Conservation (phyloP, 2,797 vertebrate genomes). For the Champsocephalus gunnari region DNA sequence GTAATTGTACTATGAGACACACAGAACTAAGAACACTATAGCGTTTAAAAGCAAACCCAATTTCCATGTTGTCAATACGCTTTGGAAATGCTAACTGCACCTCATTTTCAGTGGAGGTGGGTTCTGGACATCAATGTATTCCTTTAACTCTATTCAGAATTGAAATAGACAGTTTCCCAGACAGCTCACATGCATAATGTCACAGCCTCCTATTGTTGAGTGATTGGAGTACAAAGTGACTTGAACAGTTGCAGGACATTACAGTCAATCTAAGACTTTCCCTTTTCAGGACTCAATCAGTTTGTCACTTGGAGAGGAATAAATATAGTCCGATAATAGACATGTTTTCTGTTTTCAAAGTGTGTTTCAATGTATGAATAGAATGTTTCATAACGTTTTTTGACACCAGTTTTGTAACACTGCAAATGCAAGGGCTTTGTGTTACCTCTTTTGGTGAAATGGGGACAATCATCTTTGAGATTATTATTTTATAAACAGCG, state of each 20-base stretch:
- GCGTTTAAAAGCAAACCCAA: neutral
- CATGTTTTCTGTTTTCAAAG: neutral
- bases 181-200: slow-evolving; percentile 14
- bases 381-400: neutral
- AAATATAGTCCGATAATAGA: neutral
- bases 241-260: slow-evolving; percentile 51
- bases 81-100: slow-evolving; percentile 10
- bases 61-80: neutral
- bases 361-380: neutral
- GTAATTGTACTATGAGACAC: neutral
- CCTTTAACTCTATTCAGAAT: slow-evolving; percentile 6
- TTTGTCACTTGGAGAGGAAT: slow-evolving; percentile 15
- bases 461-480: no score
- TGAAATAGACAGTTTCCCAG: slow-evolving; percentile 23
- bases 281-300: neutral
- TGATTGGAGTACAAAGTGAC: slow-evolving; percentile 43
- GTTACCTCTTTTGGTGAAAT: no score
- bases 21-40: neutral
- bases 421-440: no score
- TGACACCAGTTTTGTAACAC: no score
- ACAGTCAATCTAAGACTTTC: slow-evolving; percentile 22
- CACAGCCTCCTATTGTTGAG: slow-evolving; percentile 19
- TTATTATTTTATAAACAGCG: neutral
- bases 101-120: neutral
- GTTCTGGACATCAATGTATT: slow-evolving; percentile 7